These are phyloP conservation scores for Clarias fuscus DNA, from an alignment of 2,797 vertebrate species.

Conservation along the genomic window DNA sequence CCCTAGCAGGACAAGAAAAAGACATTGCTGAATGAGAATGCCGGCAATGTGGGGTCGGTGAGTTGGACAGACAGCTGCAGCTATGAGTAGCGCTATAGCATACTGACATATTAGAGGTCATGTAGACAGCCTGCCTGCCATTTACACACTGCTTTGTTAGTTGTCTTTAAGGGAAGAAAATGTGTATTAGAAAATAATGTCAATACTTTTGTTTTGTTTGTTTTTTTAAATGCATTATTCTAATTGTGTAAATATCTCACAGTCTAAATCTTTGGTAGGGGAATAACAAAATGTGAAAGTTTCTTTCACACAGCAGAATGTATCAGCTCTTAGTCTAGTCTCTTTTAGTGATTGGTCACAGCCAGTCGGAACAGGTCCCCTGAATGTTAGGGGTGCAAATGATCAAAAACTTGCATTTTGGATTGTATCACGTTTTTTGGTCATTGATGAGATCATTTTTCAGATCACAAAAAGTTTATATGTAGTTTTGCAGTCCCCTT, in stretches of 20 bases:
- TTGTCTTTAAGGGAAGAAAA: not conserved
- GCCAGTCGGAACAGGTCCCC: not conserved
- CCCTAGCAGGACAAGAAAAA: constrained; percentile 17
- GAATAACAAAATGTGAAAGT: not conserved
- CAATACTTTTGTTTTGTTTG: not conserved
- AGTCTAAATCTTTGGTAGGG: not conserved
- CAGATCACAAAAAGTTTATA: too few relatives aligned
- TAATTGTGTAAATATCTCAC: not conserved
- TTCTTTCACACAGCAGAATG: not conserved
- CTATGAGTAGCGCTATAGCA: constrained; percentile 43
- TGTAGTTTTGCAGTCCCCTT: too few relatives aligned
- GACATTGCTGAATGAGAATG: constrained; percentile 40
- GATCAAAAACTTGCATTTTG: too few relatives aligned
- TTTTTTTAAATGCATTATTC: not conserved
- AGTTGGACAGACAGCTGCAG: constrained; percentile 67
- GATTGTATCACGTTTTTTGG: too few relatives aligned
- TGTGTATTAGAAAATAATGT: not conserved
- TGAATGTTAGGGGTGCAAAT: not conserved
- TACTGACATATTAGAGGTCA: constrained; percentile 65
- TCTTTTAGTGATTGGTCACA: constrained; percentile 2
- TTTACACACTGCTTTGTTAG: not conserved
- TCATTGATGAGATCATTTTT: too few relatives aligned
- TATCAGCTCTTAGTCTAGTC: not conserved
- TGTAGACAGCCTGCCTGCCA: constrained; percentile 19
- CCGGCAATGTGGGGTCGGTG: constrained; percentile 63